Evolutionary conservation across 2,113 vertebrate species (phyloP), one percentile per base, ranked within the genome.

Genomic region (Macroglossus sobrinus): DNA sequence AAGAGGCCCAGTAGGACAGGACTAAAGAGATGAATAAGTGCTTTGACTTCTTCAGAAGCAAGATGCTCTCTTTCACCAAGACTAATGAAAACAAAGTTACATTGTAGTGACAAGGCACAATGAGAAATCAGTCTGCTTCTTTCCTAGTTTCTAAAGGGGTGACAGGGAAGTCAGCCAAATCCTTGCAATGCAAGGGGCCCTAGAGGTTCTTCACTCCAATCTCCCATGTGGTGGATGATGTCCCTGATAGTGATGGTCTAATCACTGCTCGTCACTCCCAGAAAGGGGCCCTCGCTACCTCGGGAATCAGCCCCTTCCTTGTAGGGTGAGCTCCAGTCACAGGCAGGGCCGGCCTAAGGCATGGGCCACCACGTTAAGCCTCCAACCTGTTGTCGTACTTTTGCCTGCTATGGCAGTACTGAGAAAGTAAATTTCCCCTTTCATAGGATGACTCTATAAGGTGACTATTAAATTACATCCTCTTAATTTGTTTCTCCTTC

Each of bases 1-100:
- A 75, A 59, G 40, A 90, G 24, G 22, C 47, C 43, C 9, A 16
- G 2, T 5, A 89, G n/a, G 82, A 35, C 12, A 15, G 14, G 9
- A 24, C 50, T 28, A 69, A 74, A 43, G 35, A 64, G 69, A 50
- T 30, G 72, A 74, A 55, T 22, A n/a, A 84, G 43, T 1, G 6
- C 66, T 94, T 86, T n/a, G 33, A 55, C n/a, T 75, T 92, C 76
- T 93, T 90, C 2, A 30, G 19, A 75, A 96, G 59, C 78, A 64
- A 64, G n/a, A 50, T 53, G 33, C 30, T 72, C 64, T 88, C 61
- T 64, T 66, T 55, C 63, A 79, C 81, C 15, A 30, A 93, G 63
- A 89, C 43, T 57, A 28, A 1, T 45, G 66, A 84, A 90, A 85
- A 81, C 26, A 71, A 68, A 78, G 79, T 64, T 43, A 61, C 28